Evolutionary conservation across 2,113 vertebrate genomes (phyloP), one percentile per base, ranked within the genome.

Genomic region (Suricata suricatta): DNA sequence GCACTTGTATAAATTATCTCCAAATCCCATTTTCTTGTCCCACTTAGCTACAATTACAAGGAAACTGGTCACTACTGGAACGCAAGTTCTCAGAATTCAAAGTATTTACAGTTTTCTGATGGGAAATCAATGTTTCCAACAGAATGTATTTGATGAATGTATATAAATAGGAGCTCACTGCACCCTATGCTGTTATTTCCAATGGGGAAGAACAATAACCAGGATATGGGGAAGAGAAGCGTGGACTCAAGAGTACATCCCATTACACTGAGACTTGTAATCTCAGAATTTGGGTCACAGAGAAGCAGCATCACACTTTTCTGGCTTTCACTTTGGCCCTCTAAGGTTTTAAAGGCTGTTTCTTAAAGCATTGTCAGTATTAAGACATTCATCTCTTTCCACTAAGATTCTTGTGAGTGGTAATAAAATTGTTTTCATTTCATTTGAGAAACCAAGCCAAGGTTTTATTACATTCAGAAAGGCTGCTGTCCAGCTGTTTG

Each of bases 1-100:
- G 9, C n/a, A 97, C 90, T 60, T 44, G 44, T 16, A 50, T 88
- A 38, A 44, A 15, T 50, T 41, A 82, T n/a, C 69, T 72, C 47
- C 60, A 93, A 82, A 83, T 80, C n/a, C 41, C 71, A 25, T 96
- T 72, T 88, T 85, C 54, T 94, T 44, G 21, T 81, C 64, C 57
- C 17, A 84, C 9, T 77, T 84, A 81, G 17, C 69, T 84, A 76
- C 8, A 93, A 57, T 92, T 95, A 54, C 41, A n/a, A 72, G 23
- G 12, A 95, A 80, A 69, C 38, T 33, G 15, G 9, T 86, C 38
- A 14, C 66, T 69, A 54, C 21, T 64, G 27, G 35, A 88, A 92
- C 25, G 5, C 38, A 82, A 72, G 7, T 77, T 97, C 81, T 96
- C 86, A 86, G 47, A 83, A 91, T 60, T 79, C 27, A 33, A 35